Evolutionary conservation across 2,888 invertebrate genomes (phyloP).

Genomic region (Xiphydria camelus): DNA sequence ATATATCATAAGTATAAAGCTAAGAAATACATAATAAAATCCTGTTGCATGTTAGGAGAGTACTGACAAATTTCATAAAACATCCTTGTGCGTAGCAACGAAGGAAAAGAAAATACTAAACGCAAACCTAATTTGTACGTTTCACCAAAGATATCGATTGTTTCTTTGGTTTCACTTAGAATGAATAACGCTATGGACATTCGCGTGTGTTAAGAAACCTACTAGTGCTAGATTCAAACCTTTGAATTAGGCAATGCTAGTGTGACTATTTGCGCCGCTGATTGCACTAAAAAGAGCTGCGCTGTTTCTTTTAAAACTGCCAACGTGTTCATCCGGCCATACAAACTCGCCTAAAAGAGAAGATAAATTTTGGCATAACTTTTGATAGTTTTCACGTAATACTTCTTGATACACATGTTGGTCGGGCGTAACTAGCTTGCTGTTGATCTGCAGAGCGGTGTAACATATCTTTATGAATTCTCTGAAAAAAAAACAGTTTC

Average conservation of each 20-base stretch:
- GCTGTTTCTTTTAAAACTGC: constrained; percentile 73
- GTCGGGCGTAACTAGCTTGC: constrained; percentile 83
- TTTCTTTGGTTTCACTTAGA: too few relatives aligned
- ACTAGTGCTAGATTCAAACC: too few relatives aligned
- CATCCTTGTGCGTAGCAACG: too few relatives aligned
- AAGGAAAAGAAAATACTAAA: too few relatives aligned
- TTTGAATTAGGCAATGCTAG: constrained; percentile 72
- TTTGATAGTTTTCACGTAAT: constrained; percentile 82
- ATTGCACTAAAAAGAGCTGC: constrained; percentile 78
- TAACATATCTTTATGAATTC: constrained; percentile 91
- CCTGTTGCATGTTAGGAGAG: too few relatives aligned
- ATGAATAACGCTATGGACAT: too few relatives aligned
- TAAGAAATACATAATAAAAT: too few relatives aligned
- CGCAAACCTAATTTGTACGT: too few relatives aligned
- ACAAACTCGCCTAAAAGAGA: constrained; percentile 75
- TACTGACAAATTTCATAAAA: too few relatives aligned
- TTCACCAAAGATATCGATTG: too few relatives aligned
- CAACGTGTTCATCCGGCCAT: constrained; percentile 65
- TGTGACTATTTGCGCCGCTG: constrained; percentile 78
- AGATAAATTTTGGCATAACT: constrained; percentile 78
- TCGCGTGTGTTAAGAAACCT: too few relatives aligned
- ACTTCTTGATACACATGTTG: constrained; percentile 92
- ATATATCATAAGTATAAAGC: too few relatives aligned
- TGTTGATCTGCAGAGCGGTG: constrained; percentile 86
- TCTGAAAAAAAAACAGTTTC: constrained; percentile 66